Base-by-base conservation (phyloP, 35 echinoderm and acorn worm genomes). In the Holothuria glaberrima region DNA sequence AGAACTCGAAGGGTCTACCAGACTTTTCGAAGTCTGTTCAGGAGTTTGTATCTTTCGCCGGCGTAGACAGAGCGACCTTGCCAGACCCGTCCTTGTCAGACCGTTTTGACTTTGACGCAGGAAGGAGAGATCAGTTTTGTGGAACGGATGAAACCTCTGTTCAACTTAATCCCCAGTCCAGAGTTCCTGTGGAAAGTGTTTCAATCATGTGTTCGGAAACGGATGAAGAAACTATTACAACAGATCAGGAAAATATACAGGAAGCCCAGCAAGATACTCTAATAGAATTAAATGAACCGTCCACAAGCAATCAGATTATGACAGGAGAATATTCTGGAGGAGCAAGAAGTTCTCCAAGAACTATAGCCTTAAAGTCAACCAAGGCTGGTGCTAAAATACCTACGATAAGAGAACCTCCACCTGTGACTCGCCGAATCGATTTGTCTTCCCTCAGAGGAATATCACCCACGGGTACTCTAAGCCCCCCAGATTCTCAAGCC, bases 371-470 rank as follows among this genome's bases (percentile, higher is more conserved):
- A 31, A 61, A 58, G 59, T 84, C 80, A n/a, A 84, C 80, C 25
- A 61, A 30, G 22, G 80, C 80, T 22, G 80, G 80, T 31, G 52
- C 80, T 9, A 84, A 84, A 84, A 61, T 57, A 29, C 80, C 80
- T 0, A 32, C 56, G 4, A 61, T 84, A 29, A 48, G 80, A 18
- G 80, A 84, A 20, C 80, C 80, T 19, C 80, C 80, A 18, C 25
- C 80, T 18, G 80, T 84, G 20, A 84, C 56, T 1, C 80, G 80
- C 20, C 52, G 80, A 19, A 59, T 84, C 3, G 58, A 84, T 57
- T 63, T 84, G 19, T 84, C 80, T 24, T 61, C 66, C 3, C 50
- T 54, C 12, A 14, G 13, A 54, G 1, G 50, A 54, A 14, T 54
- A 54, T 54, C 50, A 17, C 50, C 50, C 3, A 54, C 5, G 50